A percentile compares a stretch with the other conserved stretches of the same genome.
phyloP scores from a whole-genome alignment of 2,113 vertebrate species.

The Peromyscus californicus region DNA sequence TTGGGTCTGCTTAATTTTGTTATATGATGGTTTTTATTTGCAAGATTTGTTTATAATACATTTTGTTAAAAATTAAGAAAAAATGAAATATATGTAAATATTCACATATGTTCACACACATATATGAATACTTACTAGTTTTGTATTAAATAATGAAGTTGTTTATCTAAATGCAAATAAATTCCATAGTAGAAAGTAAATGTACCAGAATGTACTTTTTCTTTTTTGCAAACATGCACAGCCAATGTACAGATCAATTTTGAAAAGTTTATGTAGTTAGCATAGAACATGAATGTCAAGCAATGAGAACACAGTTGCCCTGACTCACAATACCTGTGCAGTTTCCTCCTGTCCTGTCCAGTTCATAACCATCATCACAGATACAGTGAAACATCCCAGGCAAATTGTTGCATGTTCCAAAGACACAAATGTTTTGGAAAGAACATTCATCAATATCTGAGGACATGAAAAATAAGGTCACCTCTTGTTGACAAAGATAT shows the following conservation, averaged over 20 bases:
- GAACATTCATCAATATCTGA: constrained; percentile 93
- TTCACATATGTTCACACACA: neutral
- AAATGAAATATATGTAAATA: too few relatives aligned
- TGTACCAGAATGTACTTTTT: neutral
- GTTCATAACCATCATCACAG: constrained; percentile 92
- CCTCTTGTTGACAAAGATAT: constrained; percentile 1
- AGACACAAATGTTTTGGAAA: constrained; percentile 92
- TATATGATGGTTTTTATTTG: neutral
- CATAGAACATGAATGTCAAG: neutral
- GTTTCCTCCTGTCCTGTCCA: constrained; percentile 90
- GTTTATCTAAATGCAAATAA: neutral
- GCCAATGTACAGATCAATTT: neutral
- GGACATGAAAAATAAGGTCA: constrained; percentile 39
- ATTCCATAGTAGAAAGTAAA: neutral
- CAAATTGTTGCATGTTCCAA: constrained; percentile 92
- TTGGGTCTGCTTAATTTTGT: neutral
- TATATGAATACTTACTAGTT: neutral
- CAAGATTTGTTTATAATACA: neutral
- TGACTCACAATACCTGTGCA: constrained; percentile 89
- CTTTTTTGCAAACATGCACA: neutral
- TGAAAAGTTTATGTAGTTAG: neutral
- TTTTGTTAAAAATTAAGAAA: neutral
- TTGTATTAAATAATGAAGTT: neutral
- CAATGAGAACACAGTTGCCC: neutral
- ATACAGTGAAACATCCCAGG: constrained; percentile 93